A percentile compares a stretch with the other conserved stretches of the same genome.
These are phyloP conservation scores for Cromileptes altivelis DNA, from an alignment of 2,113 vertebrate species.

Conservation along the genomic window DNA sequence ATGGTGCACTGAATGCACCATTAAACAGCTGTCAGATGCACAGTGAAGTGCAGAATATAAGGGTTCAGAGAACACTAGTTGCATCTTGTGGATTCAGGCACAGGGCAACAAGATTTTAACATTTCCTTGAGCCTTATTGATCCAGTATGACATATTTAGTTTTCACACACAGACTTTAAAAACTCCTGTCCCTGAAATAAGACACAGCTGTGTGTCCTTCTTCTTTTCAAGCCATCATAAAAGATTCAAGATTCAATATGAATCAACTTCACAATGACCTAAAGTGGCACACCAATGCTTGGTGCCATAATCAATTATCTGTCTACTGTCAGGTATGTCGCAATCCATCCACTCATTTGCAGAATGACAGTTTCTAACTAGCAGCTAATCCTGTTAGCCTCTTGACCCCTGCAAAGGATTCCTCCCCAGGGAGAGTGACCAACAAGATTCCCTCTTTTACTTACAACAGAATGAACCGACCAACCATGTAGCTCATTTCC, in stretches of 20 bases:
- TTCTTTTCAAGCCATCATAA: not conserved
- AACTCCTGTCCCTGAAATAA: not conserved
- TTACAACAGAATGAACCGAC: conserved; percentile 24
- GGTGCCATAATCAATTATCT: conserved; percentile 44
- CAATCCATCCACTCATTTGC: conserved; percentile 34
- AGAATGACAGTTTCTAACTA: conserved; percentile 30
- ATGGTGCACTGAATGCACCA: too few relatives aligned
- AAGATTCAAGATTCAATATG: conserved; percentile 25
- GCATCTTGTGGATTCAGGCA: not conserved
- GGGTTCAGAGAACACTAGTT: not conserved
- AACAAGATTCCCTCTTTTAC: conserved; percentile 8
- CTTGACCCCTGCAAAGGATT: conserved; percentile 33
- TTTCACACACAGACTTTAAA: not conserved
- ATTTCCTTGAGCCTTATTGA: not conserved
- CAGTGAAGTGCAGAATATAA: not conserved
- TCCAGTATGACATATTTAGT: not conserved
- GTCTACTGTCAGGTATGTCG: conserved; percentile 26
- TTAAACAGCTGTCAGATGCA: not conserved
- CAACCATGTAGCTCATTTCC: not conserved
- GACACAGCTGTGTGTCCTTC: not conserved
- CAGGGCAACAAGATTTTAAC: not conserved
- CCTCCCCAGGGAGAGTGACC: conserved; percentile 32
- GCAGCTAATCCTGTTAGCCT: conserved; percentile 61
- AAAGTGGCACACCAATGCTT: conserved; percentile 32
- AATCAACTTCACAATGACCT: conserved; percentile 27